Conservation (phyloP, 2,888 invertebrate species). For the Papilio demoleus region DNA sequence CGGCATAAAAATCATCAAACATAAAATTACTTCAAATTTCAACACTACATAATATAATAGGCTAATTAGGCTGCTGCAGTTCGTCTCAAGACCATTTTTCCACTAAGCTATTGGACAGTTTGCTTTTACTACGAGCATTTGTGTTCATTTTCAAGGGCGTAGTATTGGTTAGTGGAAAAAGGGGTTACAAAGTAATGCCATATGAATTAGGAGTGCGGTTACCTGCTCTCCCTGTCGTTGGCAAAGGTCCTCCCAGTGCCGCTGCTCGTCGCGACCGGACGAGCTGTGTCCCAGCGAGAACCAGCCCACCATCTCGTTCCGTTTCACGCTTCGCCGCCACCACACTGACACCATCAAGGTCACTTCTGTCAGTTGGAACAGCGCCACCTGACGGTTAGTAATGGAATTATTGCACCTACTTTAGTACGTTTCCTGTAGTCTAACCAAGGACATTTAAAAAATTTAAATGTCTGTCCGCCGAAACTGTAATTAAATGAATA, state of each 20-base stretch:
- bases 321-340: conserved; percentile 95
- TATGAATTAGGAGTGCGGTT: not conserved
- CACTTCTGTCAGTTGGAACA: conserved; percentile 97
- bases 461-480: no score
- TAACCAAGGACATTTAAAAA: no score
- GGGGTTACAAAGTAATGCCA: not conserved
- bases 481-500: no score
- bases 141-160: not conserved
- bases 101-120: not conserved
- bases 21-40: not conserved
- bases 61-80: not conserved
- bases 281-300: conserved; percentile 96
- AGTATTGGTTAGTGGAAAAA: not conserved
- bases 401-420: no score
- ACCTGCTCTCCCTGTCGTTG: conserved; percentile 95
- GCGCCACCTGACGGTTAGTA: conserved; percentile 87
- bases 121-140: not conserved
- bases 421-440: no score
- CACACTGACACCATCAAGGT: conserved; percentile 97
- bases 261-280: conserved; percentile 95
- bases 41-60: not conserved
- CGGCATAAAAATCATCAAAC: not conserved
- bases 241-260: conserved; percentile 97
- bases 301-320: conserved; percentile 99
- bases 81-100: not conserved